These are phyloP conservation scores for Panagrolaimus sp. DNA, from an alignment of 1,140 invertebrate species.

Conservation along the genomic window DNA sequence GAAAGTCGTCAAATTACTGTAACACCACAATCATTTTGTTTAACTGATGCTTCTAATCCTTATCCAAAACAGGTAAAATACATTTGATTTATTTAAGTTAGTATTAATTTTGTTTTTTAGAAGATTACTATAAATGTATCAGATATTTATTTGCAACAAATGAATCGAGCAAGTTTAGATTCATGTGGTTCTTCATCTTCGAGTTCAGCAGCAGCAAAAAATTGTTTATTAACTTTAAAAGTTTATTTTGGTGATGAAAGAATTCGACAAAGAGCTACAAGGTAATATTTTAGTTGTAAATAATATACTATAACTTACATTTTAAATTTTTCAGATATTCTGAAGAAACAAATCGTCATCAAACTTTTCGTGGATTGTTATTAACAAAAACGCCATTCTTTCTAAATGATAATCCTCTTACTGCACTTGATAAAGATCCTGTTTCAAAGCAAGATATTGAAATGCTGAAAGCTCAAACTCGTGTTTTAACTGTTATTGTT, in stretches of 20 bases:
- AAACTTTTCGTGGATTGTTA: not conserved
- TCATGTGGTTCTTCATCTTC: no score
- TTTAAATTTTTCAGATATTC: not conserved
- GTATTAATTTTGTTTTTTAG: not conserved
- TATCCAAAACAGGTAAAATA: not conserved
- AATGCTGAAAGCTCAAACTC: not conserved
- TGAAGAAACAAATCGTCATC: not conserved
- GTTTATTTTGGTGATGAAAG: not conserved
- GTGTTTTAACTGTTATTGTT: not conserved
- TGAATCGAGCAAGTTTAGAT: not conserved
- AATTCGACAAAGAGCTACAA: not conserved
- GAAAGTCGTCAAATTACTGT: not conserved
- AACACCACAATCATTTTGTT: not conserved
- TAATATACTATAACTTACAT: no score
- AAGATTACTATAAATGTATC: not conserved
- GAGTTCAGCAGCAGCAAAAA: not conserved
- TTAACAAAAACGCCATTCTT: not conserved
- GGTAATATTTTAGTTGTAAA: not conserved
- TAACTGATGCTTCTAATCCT: not conserved
- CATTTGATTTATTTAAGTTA: not conserved
- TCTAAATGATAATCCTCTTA: not conserved
- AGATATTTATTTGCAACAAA: not conserved
- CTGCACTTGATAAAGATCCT: not conserved
- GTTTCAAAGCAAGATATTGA: not conserved
- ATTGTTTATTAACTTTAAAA: not conserved